These are phyloP conservation scores for Scarus forsteni DNA, from an alignment of 2,797 vertebrate species.

Conservation along the genomic window DNA sequence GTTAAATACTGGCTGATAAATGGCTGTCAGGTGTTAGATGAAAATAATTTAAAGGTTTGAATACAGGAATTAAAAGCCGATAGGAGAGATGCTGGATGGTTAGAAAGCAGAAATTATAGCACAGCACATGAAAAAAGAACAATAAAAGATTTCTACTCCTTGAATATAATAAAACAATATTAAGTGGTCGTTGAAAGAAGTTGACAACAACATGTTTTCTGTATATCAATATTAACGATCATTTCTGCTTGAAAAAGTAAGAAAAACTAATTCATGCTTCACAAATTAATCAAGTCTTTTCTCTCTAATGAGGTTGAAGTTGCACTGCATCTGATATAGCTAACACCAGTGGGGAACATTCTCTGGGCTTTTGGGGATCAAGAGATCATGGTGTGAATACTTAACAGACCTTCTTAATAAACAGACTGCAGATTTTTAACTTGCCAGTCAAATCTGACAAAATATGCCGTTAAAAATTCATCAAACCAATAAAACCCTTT, in stretches of 20 bases:
- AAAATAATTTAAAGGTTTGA: not conserved
- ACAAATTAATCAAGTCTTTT: not conserved
- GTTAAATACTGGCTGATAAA: too few relatives aligned
- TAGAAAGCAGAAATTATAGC: not conserved
- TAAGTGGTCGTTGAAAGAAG: slow-evolving; percentile 4
- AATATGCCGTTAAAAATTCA: too few relatives aligned
- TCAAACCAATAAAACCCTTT: too few relatives aligned
- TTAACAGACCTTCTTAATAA: slow-evolving; percentile 10
- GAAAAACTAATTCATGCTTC: not conserved
- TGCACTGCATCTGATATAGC: slow-evolving; percentile 13
- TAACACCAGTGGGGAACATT: slow-evolving; percentile 17
- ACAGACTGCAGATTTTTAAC: slow-evolving; percentile 1
- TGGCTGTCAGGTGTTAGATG: not conserved
- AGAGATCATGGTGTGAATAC: not conserved
- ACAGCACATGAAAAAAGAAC: not conserved
- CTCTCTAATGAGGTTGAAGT: not conserved
- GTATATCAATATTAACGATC: slow-evolving; percentile 20
- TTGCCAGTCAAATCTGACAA: not conserved
- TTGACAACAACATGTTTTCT: slow-evolving; percentile 9
- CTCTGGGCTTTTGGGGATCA: slow-evolving; percentile 9
- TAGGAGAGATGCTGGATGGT: not conserved
- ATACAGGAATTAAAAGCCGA: not conserved
- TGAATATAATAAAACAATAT: slow-evolving; percentile 1
- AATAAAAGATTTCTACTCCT: not conserved
- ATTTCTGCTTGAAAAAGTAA: slow-evolving; percentile 6